Evolutionary conservation across 2,113 vertebrate species (phyloP), one percentile per base, ranked within the genome.

Genomic region (Pipra filicauda): DNA sequence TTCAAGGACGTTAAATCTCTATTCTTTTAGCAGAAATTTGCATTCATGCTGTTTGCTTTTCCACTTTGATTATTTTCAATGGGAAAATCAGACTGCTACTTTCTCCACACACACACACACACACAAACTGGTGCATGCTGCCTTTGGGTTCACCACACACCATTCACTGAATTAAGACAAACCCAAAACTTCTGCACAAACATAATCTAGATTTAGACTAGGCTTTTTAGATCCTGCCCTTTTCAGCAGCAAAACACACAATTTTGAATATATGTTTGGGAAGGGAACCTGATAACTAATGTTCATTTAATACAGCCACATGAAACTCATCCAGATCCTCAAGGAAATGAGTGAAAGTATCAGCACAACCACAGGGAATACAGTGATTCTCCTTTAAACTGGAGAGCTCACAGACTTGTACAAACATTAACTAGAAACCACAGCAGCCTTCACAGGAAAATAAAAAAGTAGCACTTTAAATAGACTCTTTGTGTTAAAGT

Each of bases 341-440:
- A 52, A 74, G 61, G n/a, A 85, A 96, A 92, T 1, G 9, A 74
- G 79, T 48, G 69, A 71, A 93, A 84, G 79, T 51, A 92, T 59
- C 70, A 78, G 72, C 8, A 19, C 55, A 77, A 49, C 46, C 72
- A 71, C 9, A 28, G 64, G 82, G 75, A 89, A 93, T 46, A 85
- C 1, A 2, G 76, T 33, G 65, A 92, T 86, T 91, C 79, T 89
- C 65, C 89, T 96, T 97, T 94, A 96, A 93, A 88, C 33, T 1
- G 1, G 55, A 90, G 39, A 77, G 67, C 75, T 90, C 61, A 51
- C 28, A 71, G 72, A 22, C 82, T 91, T 11, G 0, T 35, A 77
- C 82, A 97, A 93, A 94, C 91, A 96, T 94, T 93, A 95, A 97
- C 95, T 71, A 94, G 88, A 96, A 96, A 91, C 66, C 90, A 64